Conservation (phyloP, 2,113 vertebrate species). For the Corvus hawaiiensis region DNA sequence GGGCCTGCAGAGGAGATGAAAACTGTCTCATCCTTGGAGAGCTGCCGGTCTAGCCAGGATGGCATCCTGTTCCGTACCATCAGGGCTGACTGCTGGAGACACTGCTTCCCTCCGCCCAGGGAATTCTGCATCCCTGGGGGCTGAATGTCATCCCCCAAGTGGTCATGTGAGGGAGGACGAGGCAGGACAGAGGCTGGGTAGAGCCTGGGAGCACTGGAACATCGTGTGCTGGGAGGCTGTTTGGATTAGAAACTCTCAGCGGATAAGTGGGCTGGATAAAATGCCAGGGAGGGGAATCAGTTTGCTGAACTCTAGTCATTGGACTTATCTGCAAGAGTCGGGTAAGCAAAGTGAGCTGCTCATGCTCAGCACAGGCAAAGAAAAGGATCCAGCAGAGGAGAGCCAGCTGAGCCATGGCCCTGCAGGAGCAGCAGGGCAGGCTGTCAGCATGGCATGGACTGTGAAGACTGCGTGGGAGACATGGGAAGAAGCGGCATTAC, state of each 20-base stretch:
- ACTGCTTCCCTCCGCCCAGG: neutral
- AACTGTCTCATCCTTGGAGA: neutral
- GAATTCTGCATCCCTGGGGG: neutral
- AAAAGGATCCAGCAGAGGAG: neutral
- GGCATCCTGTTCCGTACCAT: neutral
- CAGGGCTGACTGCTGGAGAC: neutral
- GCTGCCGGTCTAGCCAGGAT: neutral
- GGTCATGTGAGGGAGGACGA: neutral
- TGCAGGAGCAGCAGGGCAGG: neutral
- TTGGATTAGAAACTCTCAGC: slow-evolving; percentile 40
- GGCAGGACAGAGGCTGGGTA: neutral
- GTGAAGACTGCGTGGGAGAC: neutral
- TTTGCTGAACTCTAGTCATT: slow-evolving; percentile 48
- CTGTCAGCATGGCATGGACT: neutral
- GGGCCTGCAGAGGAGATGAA: neutral
- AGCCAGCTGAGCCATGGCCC: neutral
- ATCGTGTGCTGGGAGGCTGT: slow-evolving; percentile 44
- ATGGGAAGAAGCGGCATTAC: accelerated
- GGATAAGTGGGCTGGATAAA: slow-evolving; percentile 39
- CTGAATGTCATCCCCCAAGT: neutral
- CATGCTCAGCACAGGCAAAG: neutral
- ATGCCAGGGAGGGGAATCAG: slow-evolving; percentile 42
- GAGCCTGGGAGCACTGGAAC: slow-evolving; percentile 10
- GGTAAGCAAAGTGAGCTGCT: neutral
- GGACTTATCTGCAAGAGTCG: neutral